A percentile compares a stretch with the other conserved stretches of the same genome.
phyloP scores from a whole-genome alignment of 2,797 vertebrate genomes.

The Tachyglossus aculeatus region DNA sequence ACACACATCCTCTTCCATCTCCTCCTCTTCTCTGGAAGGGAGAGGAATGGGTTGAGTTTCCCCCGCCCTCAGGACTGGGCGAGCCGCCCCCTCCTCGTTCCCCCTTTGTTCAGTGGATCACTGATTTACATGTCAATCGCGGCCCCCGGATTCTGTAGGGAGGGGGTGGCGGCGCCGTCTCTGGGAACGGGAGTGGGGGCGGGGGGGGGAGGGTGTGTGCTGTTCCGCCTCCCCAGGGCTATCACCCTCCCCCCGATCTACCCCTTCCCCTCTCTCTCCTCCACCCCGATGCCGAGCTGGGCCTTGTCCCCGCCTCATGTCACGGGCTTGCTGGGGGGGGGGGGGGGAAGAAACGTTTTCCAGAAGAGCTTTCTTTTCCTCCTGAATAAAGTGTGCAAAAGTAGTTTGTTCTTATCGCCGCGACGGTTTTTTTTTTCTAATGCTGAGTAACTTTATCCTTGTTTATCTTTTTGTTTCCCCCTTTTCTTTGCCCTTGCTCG shows the following conservation, averaged over 20 bases:
- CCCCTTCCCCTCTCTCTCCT: too few relatives aligned
- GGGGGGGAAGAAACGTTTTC: background rate
- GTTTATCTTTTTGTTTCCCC: conserved; percentile 12
- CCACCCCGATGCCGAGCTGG: background rate
- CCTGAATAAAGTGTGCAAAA: conserved; percentile 8
- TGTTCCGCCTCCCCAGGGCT: conserved; percentile 13
- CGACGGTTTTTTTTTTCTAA: background rate
- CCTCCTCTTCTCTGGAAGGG: background rate
- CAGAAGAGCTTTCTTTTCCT: background rate
- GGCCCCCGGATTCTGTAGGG: background rate
- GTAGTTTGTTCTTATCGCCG: conserved; percentile 1
- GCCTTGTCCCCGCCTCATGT: background rate
- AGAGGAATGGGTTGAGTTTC: background rate
- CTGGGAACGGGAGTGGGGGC: conserved; percentile 19
- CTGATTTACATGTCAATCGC: conserved; percentile 22
- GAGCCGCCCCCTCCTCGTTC: background rate
- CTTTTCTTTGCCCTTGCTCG: background rate
- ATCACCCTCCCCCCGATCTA: too few relatives aligned
- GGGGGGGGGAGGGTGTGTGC: conserved; percentile 26
- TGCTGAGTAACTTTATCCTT: conserved; percentile 39
- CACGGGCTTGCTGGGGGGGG: background rate
- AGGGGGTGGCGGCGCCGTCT: conserved; percentile 12
- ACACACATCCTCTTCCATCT: background rate
- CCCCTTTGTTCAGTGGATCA: conserved; percentile 19
- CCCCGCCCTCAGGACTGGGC: background rate